These are phyloP conservation scores for Drosophila pseudoobscura DNA, from an alignment of 1,140 invertebrate genomes.

Conservation along the genomic window DNA sequence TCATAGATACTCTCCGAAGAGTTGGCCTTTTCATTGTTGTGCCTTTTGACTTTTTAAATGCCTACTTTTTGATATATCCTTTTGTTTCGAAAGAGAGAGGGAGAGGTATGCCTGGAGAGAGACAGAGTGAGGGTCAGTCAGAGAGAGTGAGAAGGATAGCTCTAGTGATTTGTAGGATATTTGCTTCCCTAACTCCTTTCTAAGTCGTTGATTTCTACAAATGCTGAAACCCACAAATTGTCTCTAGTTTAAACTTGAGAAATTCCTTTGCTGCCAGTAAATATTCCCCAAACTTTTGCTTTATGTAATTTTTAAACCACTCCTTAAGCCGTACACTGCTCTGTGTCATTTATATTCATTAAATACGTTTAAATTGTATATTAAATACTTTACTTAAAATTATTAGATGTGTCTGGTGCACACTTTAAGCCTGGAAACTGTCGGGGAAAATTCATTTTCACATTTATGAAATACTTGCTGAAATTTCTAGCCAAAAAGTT, in stretches of 20 bases:
- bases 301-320: too few relatives aligned
- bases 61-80: constrained; percentile 25
- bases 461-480: constrained; percentile 37
- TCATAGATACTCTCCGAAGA: too few relatives aligned
- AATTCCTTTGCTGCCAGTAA: too few relatives aligned
- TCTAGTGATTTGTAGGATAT: background rate
- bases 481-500: constrained; percentile 32
- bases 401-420: background rate
- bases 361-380: constrained; percentile 9
- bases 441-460: constrained; percentile 28
- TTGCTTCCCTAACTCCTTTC: too few relatives aligned
- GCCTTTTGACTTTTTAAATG: constrained; percentile 22
- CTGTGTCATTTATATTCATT: background rate
- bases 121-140: background rate
- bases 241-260: too few relatives aligned
- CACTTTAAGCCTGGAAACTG: constrained; percentile 8
- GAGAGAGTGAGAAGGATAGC: too few relatives aligned
- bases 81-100: constrained; percentile 16
- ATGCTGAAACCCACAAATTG: too few relatives aligned
- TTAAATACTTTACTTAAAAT: background rate
- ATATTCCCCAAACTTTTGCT: too few relatives aligned
- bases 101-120: too few relatives aligned
- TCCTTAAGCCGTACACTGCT: too few relatives aligned
- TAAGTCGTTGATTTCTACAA: too few relatives aligned
- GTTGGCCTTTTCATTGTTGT: constrained; percentile 17